Conservation (phyloP, 2,797 vertebrate species). For the Semotilus atromaculatus region DNA sequence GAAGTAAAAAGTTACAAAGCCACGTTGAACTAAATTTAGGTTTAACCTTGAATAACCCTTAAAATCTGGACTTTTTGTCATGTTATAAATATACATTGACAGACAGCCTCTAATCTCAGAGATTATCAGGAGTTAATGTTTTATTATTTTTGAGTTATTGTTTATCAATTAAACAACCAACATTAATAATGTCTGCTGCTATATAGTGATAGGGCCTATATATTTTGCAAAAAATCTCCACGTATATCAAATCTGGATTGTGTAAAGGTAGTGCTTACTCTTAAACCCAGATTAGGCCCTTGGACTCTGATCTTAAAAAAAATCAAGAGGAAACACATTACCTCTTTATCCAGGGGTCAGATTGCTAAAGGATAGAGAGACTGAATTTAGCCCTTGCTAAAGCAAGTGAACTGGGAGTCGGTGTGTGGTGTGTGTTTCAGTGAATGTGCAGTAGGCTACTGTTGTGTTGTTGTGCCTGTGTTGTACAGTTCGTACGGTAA, state of each 20-base stretch:
- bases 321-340: not conserved
- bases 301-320: not conserved
- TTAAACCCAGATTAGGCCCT: not conserved
- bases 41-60: not conserved
- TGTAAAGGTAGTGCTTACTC: not conserved
- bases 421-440: slow-evolving; percentile 53
- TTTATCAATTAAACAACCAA: not conserved
- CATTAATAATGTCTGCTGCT: not conserved
- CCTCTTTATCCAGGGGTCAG: not conserved
- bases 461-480: slow-evolving; percentile 59
- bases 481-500: slow-evolving; percentile 71
- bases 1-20: not conserved
- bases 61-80: not conserved
- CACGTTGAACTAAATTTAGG: not conserved
- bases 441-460: slow-evolving; percentile 54
- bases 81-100: not conserved
- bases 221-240: not conserved
- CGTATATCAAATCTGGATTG: not conserved
- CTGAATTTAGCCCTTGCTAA: slow-evolving; percentile 28
- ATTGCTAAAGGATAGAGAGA: slow-evolving; percentile 21
- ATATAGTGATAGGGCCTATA: no score
- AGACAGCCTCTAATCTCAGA: not conserved
- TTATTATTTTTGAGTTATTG: not conserved
- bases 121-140: not conserved
- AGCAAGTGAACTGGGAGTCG: slow-evolving; percentile 9